phyloP scores from a whole-genome alignment of 2,797 vertebrate genomes.

The Pipistrellus nathusii region DNA sequence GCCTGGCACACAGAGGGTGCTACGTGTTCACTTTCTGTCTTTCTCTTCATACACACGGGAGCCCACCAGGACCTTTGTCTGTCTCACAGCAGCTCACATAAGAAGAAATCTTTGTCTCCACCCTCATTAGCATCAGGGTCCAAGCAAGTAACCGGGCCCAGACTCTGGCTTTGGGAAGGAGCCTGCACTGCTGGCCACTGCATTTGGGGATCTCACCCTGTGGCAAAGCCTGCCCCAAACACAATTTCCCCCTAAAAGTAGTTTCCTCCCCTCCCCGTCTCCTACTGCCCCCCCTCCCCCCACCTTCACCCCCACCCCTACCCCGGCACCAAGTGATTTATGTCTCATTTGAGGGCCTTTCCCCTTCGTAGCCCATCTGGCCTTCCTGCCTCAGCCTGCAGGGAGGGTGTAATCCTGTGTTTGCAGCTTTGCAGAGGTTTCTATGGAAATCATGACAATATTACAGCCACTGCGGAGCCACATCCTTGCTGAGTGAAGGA shows the following conservation, averaged over 20 bases:
- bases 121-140: neutral
- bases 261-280: neutral
- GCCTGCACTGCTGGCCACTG: neutral
- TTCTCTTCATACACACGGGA: neutral
- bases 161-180: neutral
- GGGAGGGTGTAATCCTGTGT: conserved; percentile 76
- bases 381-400: conserved; percentile 76
- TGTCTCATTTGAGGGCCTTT: conserved; percentile 62
- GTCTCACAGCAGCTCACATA: neutral
- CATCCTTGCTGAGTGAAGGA: conserved; percentile 29
- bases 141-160: conserved; percentile 32
- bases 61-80: neutral
- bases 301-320: neutral
- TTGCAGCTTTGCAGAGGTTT: conserved; percentile 83
- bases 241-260: conserved; percentile 51
- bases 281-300: neutral
- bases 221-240: neutral
- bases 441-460: conserved; percentile 85
- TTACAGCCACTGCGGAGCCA: conserved; percentile 54
- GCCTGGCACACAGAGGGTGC: neutral
- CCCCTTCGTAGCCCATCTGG: conserved; percentile 65
- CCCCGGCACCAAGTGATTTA: conserved; percentile 62
- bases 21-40: neutral
- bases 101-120: conserved; percentile 16
- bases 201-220: conserved; percentile 7